Base-by-base conservation (phyloP, 2,113 vertebrate species). In the Cyprinodon tularosa region DNA sequence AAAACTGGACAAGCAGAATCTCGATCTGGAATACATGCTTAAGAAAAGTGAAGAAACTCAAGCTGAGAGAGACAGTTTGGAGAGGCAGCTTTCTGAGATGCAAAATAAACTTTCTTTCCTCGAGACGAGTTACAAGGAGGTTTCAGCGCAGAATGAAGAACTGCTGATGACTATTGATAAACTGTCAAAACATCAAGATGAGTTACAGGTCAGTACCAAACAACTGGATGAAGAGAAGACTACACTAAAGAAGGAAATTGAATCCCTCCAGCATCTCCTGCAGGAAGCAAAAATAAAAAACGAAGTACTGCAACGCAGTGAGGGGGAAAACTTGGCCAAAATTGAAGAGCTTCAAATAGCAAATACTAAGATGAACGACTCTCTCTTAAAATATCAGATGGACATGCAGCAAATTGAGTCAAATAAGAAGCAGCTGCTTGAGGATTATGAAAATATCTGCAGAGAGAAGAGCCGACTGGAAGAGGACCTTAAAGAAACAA, bases 1-100 rank as follows among this genome's bases (percentile, higher is more conserved):
- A 94, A 92, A 97, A 88, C 88, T 97, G 94, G 96, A 95, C 92
- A 96, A 87, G 89, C 93, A 97, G 88, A 94, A 85, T 82, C 89
- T 95, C 93, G 95, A 96, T 87, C 96, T 96, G 90, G 95, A 96
- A 86, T 93, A 87, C 72, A 79, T 93, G 64, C 90, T 85, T 44
- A 94, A 96, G 91, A 96, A 96, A 87, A 91, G 90, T 8, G 88
- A 93, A 86, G 71, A 92, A 82, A 90, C 95, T 91, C 94, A 93
- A 67, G 88, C 93, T 90, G 94, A 96, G 88, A 96, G 93, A 91
- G 93, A 86, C 44, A 90, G 89, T 13, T 81, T 97, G 75, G 89
- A 96, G 68, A 93, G 93, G 67, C 90, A 91, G 71, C 90, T 95
- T 74, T 84, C 93, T 86, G 96, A 95, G 65, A 0, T 94, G 82